A percentile compares a stretch with the other conserved stretches of the same genome.
Evolutionary conservation across 64 coral and sea anemone genomes (phyloP).

Genomic region (Pocillopora verrucosa): DNA sequence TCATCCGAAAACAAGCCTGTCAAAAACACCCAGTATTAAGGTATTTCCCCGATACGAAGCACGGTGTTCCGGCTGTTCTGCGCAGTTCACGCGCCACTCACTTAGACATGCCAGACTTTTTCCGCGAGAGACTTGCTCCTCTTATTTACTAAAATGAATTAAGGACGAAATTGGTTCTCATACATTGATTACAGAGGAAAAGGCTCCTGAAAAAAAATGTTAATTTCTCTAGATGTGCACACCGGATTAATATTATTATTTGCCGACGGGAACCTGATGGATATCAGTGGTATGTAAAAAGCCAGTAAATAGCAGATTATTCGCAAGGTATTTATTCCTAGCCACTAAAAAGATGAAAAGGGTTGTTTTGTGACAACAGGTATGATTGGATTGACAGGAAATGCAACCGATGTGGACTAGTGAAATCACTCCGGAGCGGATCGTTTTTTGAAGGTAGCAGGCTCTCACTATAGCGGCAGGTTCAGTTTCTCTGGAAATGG

Average conservation of each 20-base stretch:
- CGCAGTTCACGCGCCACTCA: too few species aligned
- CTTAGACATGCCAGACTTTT: background rate
- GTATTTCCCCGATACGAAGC: too few species aligned
- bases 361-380: too few species aligned
- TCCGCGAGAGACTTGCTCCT: background rate
- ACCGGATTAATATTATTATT: background rate
- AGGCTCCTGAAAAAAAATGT: background rate
- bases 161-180: background rate
- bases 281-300: background rate
- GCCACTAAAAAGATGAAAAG: too few species aligned
- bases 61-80: too few species aligned
- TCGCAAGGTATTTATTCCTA: too few species aligned
- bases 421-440: background rate
- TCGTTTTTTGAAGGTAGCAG: background rate
- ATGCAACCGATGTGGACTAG: background rate
- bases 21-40: too few species aligned
- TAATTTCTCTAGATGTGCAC: background rate
- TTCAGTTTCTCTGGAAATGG: slow-evolving; percentile 4
- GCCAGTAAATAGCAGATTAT: too few species aligned
- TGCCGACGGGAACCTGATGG: background rate
- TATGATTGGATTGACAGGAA: background rate
- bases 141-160: background rate
- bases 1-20: too few species aligned
- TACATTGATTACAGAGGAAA: slow-evolving; percentile 1
- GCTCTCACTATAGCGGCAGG: background rate